Conservation (phyloP, 2,797 vertebrate genomes). For the Tauraco hartlaubi region DNA sequence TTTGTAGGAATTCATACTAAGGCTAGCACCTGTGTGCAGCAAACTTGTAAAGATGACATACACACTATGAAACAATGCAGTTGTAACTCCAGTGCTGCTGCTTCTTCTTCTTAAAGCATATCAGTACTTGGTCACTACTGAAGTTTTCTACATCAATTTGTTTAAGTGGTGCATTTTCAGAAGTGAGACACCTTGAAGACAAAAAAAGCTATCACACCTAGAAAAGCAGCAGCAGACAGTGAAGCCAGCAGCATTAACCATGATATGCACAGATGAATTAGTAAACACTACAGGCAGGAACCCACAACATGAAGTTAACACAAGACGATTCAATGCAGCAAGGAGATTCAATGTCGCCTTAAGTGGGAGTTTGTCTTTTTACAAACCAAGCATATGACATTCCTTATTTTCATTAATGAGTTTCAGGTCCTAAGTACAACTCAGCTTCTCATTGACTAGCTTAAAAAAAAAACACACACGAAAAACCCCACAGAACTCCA, state of each 20-base stretch:
- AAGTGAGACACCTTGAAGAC: neutral
- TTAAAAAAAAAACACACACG: neutral
- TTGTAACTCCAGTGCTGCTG: fast-evolving
- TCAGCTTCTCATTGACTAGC: neutral
- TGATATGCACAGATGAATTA: neutral
- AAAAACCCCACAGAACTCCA: neutral
- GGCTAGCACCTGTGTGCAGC: neutral
- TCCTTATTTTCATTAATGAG: neutral
- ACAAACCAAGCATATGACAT: too few relatives aligned
- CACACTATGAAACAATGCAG: fast-evolving
- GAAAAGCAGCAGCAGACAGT: neutral
- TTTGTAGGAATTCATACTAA: fast-evolving
- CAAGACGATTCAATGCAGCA: neutral
- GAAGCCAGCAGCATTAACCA: neutral
- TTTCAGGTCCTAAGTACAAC: neutral
- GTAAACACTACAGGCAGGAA: neutral
- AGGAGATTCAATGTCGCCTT: neutral
- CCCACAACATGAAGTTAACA: neutral
- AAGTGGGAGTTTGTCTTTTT: neutral
- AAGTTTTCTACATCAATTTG: fast-evolving
- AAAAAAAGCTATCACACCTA: neutral
- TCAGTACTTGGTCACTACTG: neutral
- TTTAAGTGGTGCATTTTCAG: neutral
- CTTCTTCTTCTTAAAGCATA: neutral
- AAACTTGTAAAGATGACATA: fast-evolving